These are phyloP conservation scores for Seriola quinqueradiata DNA, from an alignment of 2,113 vertebrate species.

Conservation along the genomic window DNA sequence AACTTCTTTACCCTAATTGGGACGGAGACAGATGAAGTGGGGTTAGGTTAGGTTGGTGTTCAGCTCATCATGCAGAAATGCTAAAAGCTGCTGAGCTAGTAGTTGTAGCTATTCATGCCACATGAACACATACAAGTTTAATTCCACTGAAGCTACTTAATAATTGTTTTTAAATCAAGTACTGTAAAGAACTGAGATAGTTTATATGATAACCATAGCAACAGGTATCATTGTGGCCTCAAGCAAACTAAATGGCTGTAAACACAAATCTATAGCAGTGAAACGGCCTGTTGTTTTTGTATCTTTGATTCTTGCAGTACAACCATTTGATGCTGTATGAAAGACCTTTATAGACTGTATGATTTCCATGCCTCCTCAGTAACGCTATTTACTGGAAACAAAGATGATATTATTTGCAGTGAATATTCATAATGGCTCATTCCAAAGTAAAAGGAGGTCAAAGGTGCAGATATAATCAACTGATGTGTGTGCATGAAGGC, in stretches of 20 bases:
- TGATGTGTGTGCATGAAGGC: neutral
- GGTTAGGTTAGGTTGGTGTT: neutral
- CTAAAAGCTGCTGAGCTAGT: too few relatives aligned
- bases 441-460: constrained; percentile 27
- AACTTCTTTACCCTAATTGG: constrained; percentile 56
- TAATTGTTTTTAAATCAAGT: neutral
- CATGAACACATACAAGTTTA: neutral
- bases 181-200: neutral
- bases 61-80: neutral
- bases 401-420: constrained; percentile 16
- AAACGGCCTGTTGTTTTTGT: neutral
- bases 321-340: too few relatives aligned
- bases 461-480: constrained; percentile 10
- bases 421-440: constrained; percentile 2
- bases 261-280: neutral
- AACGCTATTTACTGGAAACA: constrained; percentile 20
- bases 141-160: neutral
- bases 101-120: neutral
- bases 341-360: neutral
- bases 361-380: constrained; percentile 1
- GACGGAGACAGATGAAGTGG: constrained; percentile 1
- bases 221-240: neutral
- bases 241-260: neutral
- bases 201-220: neutral
- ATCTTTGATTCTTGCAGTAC: neutral